Base-by-base conservation (phyloP, 1,140 invertebrate genomes). In the Dreissena polymorpha region DNA sequence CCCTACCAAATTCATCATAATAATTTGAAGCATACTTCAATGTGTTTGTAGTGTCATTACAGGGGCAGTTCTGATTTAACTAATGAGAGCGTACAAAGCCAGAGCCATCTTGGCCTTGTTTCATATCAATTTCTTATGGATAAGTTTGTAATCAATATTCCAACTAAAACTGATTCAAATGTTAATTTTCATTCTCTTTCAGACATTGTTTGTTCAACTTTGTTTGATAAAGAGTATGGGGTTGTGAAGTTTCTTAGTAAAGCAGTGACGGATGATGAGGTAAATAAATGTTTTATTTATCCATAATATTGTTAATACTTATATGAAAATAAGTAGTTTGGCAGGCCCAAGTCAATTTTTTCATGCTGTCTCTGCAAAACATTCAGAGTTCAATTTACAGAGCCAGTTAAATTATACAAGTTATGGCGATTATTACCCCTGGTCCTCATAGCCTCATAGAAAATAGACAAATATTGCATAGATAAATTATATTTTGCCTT, bases 181-280 rank as follows among this genome's bases (percentile, higher is more conserved):
- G 1, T 2, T 7, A 16, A 18, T 21, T 39, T 53, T 39, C 76
- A 53, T 83, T 64, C 72, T 50, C 53, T 88, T 88, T 74, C 86
- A 91, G 91, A 90, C 72, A 89, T 88, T 29, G 84, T 80, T 70
- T 92, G 90, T 77, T 92, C 91, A 68, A 60, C 87, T 10, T 80
- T 92, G 49, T 92, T 92, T 90, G 88, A 90, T 81, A 90, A 89
- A 80, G 88, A 91, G 29, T 87, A 75, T 82, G 91, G 91, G 64
- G 60, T 91, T 12, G 50, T 90, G 0, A 80, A 88, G 39, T 92
- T 90, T 86, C 85, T 92, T 29, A 87, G 84, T 53, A 89, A 90
- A 79, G 78, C 87, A 57, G 83, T 88, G n/a, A 85, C 64, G 16
- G 84, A 85, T 65, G 89, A 91, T 84, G 88, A 91, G 87, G 91